Evolutionary conservation across 2,888 invertebrate species (phyloP), one percentile per base, ranked within the genome.

Genomic region (Itoplectis maculator): DNA sequence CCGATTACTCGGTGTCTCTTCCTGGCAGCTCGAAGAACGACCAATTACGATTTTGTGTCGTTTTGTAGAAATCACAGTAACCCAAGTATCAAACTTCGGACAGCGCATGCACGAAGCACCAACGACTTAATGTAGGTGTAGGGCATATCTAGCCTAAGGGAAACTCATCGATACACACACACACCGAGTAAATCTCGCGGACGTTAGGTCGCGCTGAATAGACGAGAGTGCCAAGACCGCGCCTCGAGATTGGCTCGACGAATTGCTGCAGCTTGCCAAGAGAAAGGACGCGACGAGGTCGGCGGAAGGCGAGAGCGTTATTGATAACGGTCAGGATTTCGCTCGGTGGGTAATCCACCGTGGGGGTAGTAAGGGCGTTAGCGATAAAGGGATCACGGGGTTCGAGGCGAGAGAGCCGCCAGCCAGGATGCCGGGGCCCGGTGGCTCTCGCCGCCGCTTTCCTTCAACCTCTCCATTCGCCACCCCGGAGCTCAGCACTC

Each of bases 361-460:
- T 84, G 83, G 84, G n/a, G 84, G 86, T 81, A 86, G 89, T 87
- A 87, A 89, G 89, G 89, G 87, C 86, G 87, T 88, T 85, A 87
- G 88, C 88, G 91, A 91, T 92, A 92, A 91, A 89, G 88, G 91
- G 91, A 91, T 92, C 90, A 90, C 73, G 87, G 87, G 84, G 88
- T 91, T 91, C 90, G n/a, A 90, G 88, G 89, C 88, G 87, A 85
- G 74, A 29, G 29, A 29, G 29, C 29, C 29, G 5, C 29, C n/a
- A 86, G 77, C 82, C 65, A 78, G 82, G 47, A 35, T 35, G 59
- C 79, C 61, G 47, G 49, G n/a, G n/a, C n/a, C n/a, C n/a, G n/a
- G n/a, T n/a, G 65, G 42, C 70, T 56, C 5, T 2, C 29, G 2
- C 29, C 29, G 35, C 65, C 75, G 51, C 11, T 15, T 54, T 40